Evolutionary conservation across 2,888 invertebrate genomes (phyloP), one percentile per base, ranked within the genome.

Genomic region (Polietes domitor): DNA sequence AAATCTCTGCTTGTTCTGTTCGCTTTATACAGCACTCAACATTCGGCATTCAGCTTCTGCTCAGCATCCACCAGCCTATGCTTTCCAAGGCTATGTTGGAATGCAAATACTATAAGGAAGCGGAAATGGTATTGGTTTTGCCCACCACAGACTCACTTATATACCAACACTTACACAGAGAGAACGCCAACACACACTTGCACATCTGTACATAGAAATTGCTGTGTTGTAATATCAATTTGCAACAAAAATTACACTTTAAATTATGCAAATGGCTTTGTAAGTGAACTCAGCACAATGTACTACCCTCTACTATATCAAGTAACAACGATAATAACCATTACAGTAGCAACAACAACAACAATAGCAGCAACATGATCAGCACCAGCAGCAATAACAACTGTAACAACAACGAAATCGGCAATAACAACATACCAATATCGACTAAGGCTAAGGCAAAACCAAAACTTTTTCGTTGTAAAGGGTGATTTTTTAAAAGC

Each of bases 201-300:
- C 24, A 55, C 50, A 50, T n/a, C 4, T 6, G 12, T 55, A 24
- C 82, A 87, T 43, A 77, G 86, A 87, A 88, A 88, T 88, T 88
- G 87, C 84, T 85, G 87, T 37, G 63, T 86, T 88, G 87, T 87
- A 87, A 87, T 87, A 86, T 86, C 85, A 88, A 88, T 88, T 88
- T 77, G 73, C 73, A 87, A 85, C 83, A 83, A 87, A 86, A 88
- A 87, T 87, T 85, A 83, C 85, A 85, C 86, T 88, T 87, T 88
- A 86, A 89, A 88, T 89, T 89, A 89, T 89, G 89, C 87, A 89
- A 88, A 89, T 88, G 86, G 75, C 87, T 83, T 85, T 85, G 63
- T 82, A 85, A 80, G 82, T 87, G 43, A 73, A 47, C 63, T 63
- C 41, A 10, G n/a, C 26, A 71, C 41, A 55, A 53, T 68, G 28